A percentile compares a stretch with the other conserved stretches of the same genome.
Evolutionary conservation across 1,140 invertebrate species (phyloP).

Genomic region (Lasioglossum baleicum): DNA sequence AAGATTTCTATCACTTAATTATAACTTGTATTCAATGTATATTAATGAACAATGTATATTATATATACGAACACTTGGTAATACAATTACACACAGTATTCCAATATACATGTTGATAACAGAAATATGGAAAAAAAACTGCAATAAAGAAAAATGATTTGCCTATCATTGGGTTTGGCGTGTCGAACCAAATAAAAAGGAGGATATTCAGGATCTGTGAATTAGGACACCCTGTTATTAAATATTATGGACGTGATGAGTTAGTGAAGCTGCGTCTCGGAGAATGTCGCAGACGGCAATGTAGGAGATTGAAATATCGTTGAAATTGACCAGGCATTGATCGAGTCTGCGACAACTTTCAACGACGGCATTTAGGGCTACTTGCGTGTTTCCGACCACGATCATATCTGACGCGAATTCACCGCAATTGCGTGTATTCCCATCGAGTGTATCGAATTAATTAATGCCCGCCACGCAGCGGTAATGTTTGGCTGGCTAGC

Average conservation of each 20-base stretch:
- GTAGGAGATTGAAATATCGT: conserved; percentile 29
- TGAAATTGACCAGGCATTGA: conserved; percentile 45
- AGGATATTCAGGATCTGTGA: too few relatives aligned
- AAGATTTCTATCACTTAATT: too few relatives aligned
- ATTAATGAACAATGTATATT: too few relatives aligned
- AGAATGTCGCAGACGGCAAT: neutral
- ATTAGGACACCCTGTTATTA: too few relatives aligned
- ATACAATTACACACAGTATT: too few relatives aligned
- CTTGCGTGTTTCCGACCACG: conserved; percentile 25
- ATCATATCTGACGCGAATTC: neutral
- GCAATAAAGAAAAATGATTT: too few relatives aligned
- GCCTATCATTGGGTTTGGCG: too few relatives aligned
- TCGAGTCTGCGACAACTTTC: conserved; percentile 2
- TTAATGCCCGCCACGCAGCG: neutral
- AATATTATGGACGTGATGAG: neutral
- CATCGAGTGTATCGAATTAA: conserved; percentile 14
- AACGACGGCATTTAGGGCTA: conserved; percentile 13
- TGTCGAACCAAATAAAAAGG: too few relatives aligned
- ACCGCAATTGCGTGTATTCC: neutral
- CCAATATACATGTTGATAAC: too few relatives aligned
- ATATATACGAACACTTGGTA: too few relatives aligned
- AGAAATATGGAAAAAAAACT: too few relatives aligned
- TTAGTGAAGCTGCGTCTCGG: neutral
- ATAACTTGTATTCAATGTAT: too few relatives aligned
- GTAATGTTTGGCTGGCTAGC: conserved; percentile 8